Base-by-base conservation (phyloP, 2,888 invertebrate genomes). In the Atherix ibis region DNA sequence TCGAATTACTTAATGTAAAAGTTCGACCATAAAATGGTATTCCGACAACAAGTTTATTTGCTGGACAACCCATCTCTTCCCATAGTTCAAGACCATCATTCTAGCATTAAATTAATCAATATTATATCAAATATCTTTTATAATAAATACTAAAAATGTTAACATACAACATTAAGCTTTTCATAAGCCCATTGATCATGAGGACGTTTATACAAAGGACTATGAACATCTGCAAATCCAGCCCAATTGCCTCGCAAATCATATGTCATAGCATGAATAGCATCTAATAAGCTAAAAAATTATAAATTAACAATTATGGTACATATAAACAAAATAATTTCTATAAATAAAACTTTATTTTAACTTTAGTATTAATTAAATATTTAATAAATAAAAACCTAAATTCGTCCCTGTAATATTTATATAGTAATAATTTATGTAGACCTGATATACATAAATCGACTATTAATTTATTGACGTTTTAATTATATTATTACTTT, bases 131-230 rank as follows among this genome's bases (percentile, higher is more conserved):
- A 32, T n/a, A 6, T 16, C 6, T 8, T 3, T 4, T 25, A 10
- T 4, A 18, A 25, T 22, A 27, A 22, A 32, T 16, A 9, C 29
- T 5, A 8, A 27, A 13, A 31, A n/a, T 14, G 17, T 34, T 28
- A 47, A 70, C 78, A 62, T 63, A 85, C 87, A 56, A 89, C 88
- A 56, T 89, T 89, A 17, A 89, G 70, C 56, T 78, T 82, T 52
- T 85, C 87, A 50, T 87, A 88, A 14, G 84, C 85, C 67, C 77
- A 87, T 52, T 87, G 84, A 56, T 89, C 88, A 49, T 83, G 82
- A 0, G 84, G 80, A 29, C 89, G 68, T 50, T 75, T 81, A 56
- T 84, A 85, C 1, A 89, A 64, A 2, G 88, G 83, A 47, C 87
- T 87, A 53, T 89, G 89, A 0, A 79, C 76, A 51, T 89, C 88